Evolutionary conservation across 1,140 invertebrate species (phyloP).

Genomic region (Homarus americanus): DNA sequence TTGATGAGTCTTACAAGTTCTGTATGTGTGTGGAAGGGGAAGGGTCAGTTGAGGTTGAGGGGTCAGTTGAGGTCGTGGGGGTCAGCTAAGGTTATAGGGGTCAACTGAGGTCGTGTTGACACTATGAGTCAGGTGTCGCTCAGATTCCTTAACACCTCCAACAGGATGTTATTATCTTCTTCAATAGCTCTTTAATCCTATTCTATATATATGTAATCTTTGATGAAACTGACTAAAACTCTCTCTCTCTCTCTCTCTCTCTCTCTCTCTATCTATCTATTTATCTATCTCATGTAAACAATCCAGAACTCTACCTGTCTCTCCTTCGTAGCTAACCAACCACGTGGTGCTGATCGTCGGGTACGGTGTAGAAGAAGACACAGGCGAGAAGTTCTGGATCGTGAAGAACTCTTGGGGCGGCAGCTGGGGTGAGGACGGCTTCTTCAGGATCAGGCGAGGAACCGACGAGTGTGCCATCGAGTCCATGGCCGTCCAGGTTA

Average conservation of each 20-base stretch:
- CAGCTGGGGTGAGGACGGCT: conserved; percentile 81
- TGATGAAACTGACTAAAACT: no score
- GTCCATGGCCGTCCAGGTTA: conserved; percentile 76
- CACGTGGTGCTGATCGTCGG: conserved; percentile 81
- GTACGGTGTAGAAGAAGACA: conserved; percentile 78
- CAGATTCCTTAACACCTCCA: no score
- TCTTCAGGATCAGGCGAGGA: conserved; percentile 80
- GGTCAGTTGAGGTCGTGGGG: no score
- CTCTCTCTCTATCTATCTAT: no score
- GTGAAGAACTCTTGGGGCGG: conserved; percentile 81
- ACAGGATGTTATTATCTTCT: neutral
- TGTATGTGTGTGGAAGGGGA: no score
- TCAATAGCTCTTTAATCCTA: neutral
- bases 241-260: no score
- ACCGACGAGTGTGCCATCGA: conserved; percentile 80
- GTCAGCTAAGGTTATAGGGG: no score
- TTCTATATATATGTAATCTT: neutral
- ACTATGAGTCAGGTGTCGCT: no score
- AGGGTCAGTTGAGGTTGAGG: no score
- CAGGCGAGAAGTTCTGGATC: conserved; percentile 78
- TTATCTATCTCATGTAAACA: no score
- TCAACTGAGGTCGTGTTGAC: no score
- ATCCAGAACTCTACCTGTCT: neutral
- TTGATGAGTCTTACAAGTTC: no score
- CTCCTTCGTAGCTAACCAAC: conserved; percentile 77